These are phyloP conservation scores for Amphiduros pacificus DNA, from an alignment of 2,888 invertebrate species.

Conservation along the genomic window DNA sequence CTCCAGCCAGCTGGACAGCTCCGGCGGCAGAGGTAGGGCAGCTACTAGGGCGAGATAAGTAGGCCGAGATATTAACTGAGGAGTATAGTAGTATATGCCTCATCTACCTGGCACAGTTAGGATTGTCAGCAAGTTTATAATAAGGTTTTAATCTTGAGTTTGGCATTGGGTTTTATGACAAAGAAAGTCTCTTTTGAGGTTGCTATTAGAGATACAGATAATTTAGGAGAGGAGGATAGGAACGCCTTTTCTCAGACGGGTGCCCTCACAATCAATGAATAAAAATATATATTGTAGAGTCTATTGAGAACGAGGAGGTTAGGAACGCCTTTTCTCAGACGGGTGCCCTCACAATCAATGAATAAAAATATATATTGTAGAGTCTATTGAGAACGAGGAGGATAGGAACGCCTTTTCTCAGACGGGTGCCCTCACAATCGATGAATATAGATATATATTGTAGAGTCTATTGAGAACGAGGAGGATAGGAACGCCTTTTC, in stretches of 20 bases:
- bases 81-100: too few species aligned
- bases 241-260: slow-evolving; percentile 56
- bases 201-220: too few species aligned
- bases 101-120: too few species aligned
- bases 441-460: too few species aligned
- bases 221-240: slow-evolving; percentile 53
- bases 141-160: neutral
- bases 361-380: too few species aligned
- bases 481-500: slow-evolving; percentile 55
- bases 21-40: slow-evolving; percentile 35
- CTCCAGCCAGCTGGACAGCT: slow-evolving; percentile 42
- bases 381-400: slow-evolving; percentile 47
- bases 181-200: too few species aligned
- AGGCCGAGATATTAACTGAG: too few species aligned
- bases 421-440: slow-evolving; percentile 57
- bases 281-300: slow-evolving; percentile 48
- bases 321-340: slow-evolving; percentile 54
- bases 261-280: slow-evolving; percentile 57
- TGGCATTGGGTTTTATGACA: too few species aligned
- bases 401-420: slow-evolving; percentile 54
- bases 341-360: slow-evolving; percentile 56
- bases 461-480: slow-evolving; percentile 48
- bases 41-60: too few species aligned
- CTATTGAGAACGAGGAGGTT: slow-evolving; percentile 49
- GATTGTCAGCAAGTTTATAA: too few species aligned